These are phyloP conservation scores for Pocillopora grandis DNA, from an alignment of 92 coral and sea anemone genomes.

Conservation along the genomic window DNA sequence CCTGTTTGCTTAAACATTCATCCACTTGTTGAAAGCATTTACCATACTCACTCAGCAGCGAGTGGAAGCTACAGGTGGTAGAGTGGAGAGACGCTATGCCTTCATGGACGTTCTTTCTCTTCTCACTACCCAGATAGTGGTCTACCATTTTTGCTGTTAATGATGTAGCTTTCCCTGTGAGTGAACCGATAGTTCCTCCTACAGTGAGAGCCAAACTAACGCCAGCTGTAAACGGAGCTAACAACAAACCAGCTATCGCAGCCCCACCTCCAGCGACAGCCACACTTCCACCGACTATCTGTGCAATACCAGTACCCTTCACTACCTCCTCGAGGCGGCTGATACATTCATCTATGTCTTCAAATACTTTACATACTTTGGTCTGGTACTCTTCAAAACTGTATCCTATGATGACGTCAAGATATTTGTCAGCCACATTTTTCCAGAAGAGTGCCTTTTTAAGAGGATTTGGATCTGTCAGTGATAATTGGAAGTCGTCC, in stretches of 20 bases:
- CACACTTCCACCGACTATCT: background rate
- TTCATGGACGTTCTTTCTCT: conserved; percentile 1
- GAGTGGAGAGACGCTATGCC: conserved; percentile 16
- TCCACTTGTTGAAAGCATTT: background rate
- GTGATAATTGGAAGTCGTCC: conserved; percentile 6
- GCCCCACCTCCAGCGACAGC: conserved; percentile 6
- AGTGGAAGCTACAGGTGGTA: conserved; percentile 21
- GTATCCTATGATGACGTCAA: conserved; percentile 29
- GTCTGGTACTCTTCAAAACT: conserved; percentile 4
- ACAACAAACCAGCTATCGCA: background rate
- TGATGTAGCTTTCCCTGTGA: background rate
- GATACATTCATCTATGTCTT: conserved; percentile 19
- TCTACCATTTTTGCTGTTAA: background rate
- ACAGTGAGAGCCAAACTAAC: conserved; percentile 8
- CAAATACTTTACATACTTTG: background rate
- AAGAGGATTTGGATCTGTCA: conserved; percentile 3
- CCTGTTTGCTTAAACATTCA: background rate
- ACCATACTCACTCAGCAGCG: conserved; percentile 8
- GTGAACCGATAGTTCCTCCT: background rate
- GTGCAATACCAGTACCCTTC: conserved; percentile 5
- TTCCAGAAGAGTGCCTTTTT: conserved; percentile 28
- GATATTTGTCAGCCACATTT: conserved; percentile 19
- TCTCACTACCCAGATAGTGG: background rate
- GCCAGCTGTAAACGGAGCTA: conserved; percentile 17
- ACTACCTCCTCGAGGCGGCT: background rate